Evolutionary conservation across 2,888 invertebrate species (phyloP).

Genomic region (Lypha dubia): DNA sequence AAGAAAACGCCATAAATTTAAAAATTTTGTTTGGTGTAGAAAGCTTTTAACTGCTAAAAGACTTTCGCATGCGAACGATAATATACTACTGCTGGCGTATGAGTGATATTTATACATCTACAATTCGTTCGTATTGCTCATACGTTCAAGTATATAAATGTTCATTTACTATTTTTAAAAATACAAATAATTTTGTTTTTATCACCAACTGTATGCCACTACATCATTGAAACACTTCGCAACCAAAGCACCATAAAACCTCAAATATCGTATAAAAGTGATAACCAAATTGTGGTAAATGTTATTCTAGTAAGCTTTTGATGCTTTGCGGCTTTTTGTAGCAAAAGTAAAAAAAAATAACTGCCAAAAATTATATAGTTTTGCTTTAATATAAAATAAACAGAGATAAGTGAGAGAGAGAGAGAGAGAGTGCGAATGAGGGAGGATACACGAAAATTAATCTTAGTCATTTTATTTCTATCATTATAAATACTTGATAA

Average conservation of each 20-base stretch:
- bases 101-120: too few relatives aligned
- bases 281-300: conserved; percentile 8
- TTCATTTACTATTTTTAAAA: too few relatives aligned
- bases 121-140: too few relatives aligned
- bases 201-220: neutral
- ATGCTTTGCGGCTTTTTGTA: conserved; percentile 49
- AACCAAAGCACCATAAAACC: neutral
- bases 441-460: neutral
- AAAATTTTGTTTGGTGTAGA: too few relatives aligned
- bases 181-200: too few relatives aligned
- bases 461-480: conserved; percentile 10
- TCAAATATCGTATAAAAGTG: neutral
- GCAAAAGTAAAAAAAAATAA: neutral
- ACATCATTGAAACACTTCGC: neutral
- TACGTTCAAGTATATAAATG: too few relatives aligned
- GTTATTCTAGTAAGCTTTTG: conserved; percentile 35
- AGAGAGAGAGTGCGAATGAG: neutral
- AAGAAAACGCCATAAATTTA: too few relatives aligned
- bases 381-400: neutral
- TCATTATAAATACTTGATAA: conserved; percentile 60
- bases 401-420: too few relatives aligned
- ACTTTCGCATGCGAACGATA: too few relatives aligned
- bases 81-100: too few relatives aligned
- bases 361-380: neutral
- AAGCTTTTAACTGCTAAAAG: too few relatives aligned